These are phyloP conservation scores for Andrena cerasifolii DNA, from an alignment of 1,140 invertebrate species.

Conservation along the genomic window DNA sequence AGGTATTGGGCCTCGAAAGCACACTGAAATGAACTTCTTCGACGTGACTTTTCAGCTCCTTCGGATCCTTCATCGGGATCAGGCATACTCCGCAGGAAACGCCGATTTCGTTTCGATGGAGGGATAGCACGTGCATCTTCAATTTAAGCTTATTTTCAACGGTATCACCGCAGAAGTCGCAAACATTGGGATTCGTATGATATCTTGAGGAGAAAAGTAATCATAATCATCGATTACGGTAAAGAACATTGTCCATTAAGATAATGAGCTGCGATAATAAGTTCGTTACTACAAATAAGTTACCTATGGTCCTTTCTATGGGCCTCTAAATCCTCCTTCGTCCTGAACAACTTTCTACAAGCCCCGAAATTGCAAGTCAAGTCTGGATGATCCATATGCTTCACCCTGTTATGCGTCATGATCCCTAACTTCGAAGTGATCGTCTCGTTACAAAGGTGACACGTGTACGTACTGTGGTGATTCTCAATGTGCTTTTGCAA, in stretches of 20 bases:
- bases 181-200: conserved; percentile 81
- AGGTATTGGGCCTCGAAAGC: conserved; percentile 83
- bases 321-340: conserved; percentile 82
- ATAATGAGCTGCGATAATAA: too few species aligned
- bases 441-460: conserved; percentile 83
- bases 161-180: conserved; percentile 85
- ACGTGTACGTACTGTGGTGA: conserved; percentile 83
- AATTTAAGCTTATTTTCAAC: conserved; percentile 84
- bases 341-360: conserved; percentile 84
- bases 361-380: conserved; percentile 79
- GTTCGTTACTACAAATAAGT: neutral
- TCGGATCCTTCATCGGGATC: conserved; percentile 83
- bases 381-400: conserved; percentile 83
- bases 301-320: conserved; percentile 83
- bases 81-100: conserved; percentile 85
- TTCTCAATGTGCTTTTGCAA: conserved; percentile 83
- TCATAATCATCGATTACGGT: too few species aligned
- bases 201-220: conserved; percentile 35
- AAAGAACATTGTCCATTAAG: too few species aligned
- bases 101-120: conserved; percentile 83
- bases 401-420: conserved; percentile 84
- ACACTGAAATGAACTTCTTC: conserved; percentile 81
- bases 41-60: conserved; percentile 84
- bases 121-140: conserved; percentile 84
- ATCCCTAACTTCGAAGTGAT: conserved; percentile 84